Conservation (phyloP, 2,113 vertebrate species). For the Corvus cornix region DNA sequence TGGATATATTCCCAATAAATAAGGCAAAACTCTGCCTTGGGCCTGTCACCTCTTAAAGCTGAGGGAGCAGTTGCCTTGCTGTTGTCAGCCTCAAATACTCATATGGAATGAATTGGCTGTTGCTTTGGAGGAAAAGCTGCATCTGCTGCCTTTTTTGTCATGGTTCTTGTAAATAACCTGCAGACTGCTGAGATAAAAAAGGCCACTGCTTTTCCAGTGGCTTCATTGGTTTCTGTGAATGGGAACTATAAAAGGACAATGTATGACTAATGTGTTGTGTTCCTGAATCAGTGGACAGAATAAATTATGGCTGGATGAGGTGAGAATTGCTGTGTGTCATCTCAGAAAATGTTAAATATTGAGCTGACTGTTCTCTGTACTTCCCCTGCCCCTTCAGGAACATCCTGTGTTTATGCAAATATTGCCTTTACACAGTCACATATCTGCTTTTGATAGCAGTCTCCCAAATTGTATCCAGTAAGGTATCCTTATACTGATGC, state of each 20-base stretch:
- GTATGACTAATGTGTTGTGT: background rate
- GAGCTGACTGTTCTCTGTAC: background rate
- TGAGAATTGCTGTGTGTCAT: background rate
- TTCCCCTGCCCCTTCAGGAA: background rate
- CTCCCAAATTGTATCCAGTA: background rate
- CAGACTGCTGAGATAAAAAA: background rate
- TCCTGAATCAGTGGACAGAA: background rate
- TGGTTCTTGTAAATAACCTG: background rate
- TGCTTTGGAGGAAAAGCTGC: background rate
- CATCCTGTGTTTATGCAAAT: background rate
- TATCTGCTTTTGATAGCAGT: background rate
- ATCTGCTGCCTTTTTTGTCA: background rate
- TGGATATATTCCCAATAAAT: background rate
- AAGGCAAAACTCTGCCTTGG: background rate
- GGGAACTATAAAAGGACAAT: background rate
- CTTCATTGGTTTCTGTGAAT: background rate
- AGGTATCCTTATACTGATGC: background rate
- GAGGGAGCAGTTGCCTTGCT: background rate
- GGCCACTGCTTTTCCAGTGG: background rate
- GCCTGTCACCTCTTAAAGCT: background rate
- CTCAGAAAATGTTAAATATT: background rate
- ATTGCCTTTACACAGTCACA: background rate
- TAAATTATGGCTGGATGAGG: background rate
- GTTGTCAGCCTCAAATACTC: background rate
- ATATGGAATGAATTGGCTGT: background rate